Base-by-base conservation (phyloP, 2,888 invertebrate species). In the Caenorhabditis virilis region DNA sequence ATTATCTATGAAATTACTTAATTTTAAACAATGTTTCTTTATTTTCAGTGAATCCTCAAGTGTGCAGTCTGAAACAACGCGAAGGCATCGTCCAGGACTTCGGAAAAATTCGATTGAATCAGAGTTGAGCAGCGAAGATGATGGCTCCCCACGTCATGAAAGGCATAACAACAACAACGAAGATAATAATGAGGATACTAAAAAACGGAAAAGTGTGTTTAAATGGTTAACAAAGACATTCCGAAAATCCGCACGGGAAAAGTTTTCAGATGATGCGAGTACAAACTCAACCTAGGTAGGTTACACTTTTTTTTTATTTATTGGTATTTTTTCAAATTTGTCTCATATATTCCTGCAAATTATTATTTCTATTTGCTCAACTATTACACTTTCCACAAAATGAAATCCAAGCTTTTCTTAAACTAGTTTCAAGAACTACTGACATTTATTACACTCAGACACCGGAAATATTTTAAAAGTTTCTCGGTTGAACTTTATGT, bases 191-290 rank as follows among this genome's bases (percentile, higher is more conserved):
- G 48, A 47, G 9, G 26, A 16, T 23, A 53, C 48, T 15, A 69
- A 72, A 42, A 65, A 62, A 25, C 56, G 59, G n/a, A n/a, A n/a
- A 26, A 55, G 65, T 26, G 65, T 72, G n/a, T 47, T 72, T 15
- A 72, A 63, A 35, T 70, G 72, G 72, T 52, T 72, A 33, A 58
- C 68, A 13, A 61, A 64, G 20, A 62, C 65, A 9, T 62, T 72
- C 50, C 57, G 63, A 33, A 69, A 64, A 27, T 50, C 54, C 23
- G 52, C 59, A 36, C 45, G 53, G 11, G 57, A 60, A 15, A 67
- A 59, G 33, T 39, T 39, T 38, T 18, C 39, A 16, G 71, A 71
- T 30, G 59, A 46, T 36, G 27, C 51, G 9, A 71, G 71, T 54
- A 71, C 71, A n/a, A 60, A 50, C 18, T 71, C 71, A 18, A 66